Conservation (phyloP, 92 coral and sea anemone species). For the Palythoa grandis region DNA sequence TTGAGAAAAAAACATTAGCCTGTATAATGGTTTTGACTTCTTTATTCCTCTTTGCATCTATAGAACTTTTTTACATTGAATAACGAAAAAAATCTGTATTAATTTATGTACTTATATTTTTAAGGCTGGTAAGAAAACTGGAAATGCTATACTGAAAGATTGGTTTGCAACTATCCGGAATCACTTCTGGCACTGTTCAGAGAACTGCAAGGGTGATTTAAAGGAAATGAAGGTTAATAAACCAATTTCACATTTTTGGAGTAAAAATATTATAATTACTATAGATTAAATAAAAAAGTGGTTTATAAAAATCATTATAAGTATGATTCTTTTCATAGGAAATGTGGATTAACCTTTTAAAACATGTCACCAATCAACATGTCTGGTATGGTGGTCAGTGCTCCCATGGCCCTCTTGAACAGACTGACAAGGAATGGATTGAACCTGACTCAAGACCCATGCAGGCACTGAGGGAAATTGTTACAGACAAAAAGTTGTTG, state of each 20-base stretch:
- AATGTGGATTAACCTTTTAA: conserved; percentile 37
- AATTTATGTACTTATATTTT: neutral
- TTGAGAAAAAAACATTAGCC: too few relatives aligned
- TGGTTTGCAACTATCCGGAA: conserved; percentile 37
- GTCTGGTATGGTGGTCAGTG: conserved; percentile 45
- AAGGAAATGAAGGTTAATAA: conserved; percentile 31
- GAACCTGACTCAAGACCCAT: conserved; percentile 26
- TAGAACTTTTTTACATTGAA: neutral
- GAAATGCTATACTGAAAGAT: conserved; percentile 28
- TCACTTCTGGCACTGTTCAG: conserved; percentile 49
- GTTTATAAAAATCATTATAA: neutral
- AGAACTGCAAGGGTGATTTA: conserved; percentile 32
- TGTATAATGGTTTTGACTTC: neutral
- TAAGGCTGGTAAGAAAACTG: conserved; percentile 36
- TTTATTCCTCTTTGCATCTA: neutral
- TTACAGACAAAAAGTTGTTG: conserved; percentile 3
- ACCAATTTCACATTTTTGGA: neutral
- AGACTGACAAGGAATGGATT: conserved; percentile 47
- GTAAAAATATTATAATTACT: neutral
- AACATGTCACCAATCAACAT: conserved; percentile 47
- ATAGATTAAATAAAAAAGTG: neutral
- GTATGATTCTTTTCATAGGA: neutral
- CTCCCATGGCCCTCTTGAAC: conserved; percentile 45
- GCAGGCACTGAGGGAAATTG: conserved; percentile 44
- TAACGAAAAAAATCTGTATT: neutral